Evolutionary conservation across 2,113 vertebrate genomes (phyloP), one percentile per base, ranked within the genome.

Genomic region (Camelus bactrianus): DNA sequence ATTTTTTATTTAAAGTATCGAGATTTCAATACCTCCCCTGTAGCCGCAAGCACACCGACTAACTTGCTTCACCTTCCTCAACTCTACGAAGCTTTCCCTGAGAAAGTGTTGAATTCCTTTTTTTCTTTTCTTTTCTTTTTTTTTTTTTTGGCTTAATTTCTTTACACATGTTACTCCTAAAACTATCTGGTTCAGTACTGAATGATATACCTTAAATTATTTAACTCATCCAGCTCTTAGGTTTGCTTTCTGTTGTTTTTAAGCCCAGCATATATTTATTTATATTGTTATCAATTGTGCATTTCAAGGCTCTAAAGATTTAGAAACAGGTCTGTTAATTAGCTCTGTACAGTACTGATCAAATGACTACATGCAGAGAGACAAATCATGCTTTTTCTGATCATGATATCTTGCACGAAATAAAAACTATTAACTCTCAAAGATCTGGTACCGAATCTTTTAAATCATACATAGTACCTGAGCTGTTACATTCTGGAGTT

Each of bases 1-100:
- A 38, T 77, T 95, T 86, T 79, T 94, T 32, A 86, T 82, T 77
- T 97, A 92, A 94, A 82, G 7, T 89, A 67, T 16, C 28, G 52
- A 56, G 50, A 86, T 96, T 86, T 81, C 35, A 79, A 58, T 72
- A 30, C 5, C 12, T 82, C 12, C 9, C 19, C 81, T 65, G 30
- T 58, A 89, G 73, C 38, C 14, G 0, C 14, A 87, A 87, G 50
- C n/a, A 62, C 22, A 86, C 24, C 79, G 10, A 87, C 19, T 77
- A 46, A 96, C 22, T 95, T 14, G 64, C 22, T 46, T n/a, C 8
- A 52, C 24, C 94, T 95, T 54, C 14, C 5, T 91, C 20, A 65
- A 52, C 28, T 89, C 60, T 24, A 76, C 64, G 54, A 95, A 46
- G 22, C 58, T 62, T 82, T 81, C 52, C 35, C 35, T 58, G 50